Percentiles rank a stretch among this genome's conserved stretches.
Conservation (phyloP, 2,113 vertebrate genomes). For the Garra rufa region DNA sequence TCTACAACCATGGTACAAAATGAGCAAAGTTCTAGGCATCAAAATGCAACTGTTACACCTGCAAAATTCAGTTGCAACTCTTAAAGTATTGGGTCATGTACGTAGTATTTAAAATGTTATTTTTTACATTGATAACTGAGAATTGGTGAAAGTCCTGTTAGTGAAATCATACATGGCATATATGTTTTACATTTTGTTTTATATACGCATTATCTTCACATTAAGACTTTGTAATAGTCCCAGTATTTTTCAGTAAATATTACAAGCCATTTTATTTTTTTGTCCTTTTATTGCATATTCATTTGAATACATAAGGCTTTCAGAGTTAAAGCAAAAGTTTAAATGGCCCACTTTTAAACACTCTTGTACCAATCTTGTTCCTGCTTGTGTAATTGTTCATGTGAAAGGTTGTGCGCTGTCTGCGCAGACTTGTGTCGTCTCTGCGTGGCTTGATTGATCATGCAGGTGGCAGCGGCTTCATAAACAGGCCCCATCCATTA, state of each 20-base stretch:
- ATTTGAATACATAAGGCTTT: neutral
- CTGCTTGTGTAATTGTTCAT: constrained; percentile 39
- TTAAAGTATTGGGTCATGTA: neutral
- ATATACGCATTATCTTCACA: too few relatives aligned
- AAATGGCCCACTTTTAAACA: constrained; percentile 22
- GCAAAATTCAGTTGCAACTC: neutral
- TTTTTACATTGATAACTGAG: too few relatives aligned
- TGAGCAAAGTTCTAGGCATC: neutral
- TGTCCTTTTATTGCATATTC: neutral
- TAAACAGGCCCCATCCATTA: constrained; percentile 79
- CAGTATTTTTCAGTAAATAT: neutral
- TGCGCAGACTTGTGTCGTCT: constrained; percentile 60
- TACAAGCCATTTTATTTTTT: neutral
- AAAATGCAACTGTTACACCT: neutral
- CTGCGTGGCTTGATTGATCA: constrained; percentile 75
- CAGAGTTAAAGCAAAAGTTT: neutral
- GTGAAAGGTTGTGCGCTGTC: constrained; percentile 25
- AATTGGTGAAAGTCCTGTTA: too few relatives aligned
- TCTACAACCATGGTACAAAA: neutral
- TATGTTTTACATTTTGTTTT: too few relatives aligned
- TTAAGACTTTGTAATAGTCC: too few relatives aligned
- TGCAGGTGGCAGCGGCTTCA: constrained; percentile 75
- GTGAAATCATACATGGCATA: too few relatives aligned
- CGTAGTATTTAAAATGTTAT: neutral
- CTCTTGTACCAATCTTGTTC: neutral